Base-by-base conservation (phyloP, 2,888 invertebrate species). In the Colletes collaris region DNA sequence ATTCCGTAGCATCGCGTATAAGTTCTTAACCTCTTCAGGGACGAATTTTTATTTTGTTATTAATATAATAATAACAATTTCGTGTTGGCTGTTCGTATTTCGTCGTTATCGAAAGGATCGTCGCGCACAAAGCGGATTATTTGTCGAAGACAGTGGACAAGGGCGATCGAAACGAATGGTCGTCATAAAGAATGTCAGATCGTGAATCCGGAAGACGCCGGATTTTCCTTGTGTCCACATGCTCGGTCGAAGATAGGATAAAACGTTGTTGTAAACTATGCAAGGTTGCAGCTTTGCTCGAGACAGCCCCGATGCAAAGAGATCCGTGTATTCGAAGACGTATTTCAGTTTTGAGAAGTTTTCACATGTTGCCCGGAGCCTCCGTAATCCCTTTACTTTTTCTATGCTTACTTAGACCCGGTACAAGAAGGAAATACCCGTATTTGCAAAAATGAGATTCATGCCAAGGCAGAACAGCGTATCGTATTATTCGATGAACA, bases 111-210 rank as follows among this genome's bases (percentile, higher is more conserved):
- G 10, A 49, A 35, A 6, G 46, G 27, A 40, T 76, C 13, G 52
- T 75, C 62, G 59, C 68, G 65, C 52, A 59, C 58, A 27, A 68
- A 62, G 44, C 70, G 82, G 58, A 70, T 63, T 83, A 76, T 87
- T 87, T 84, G 64, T 69, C 52, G 63, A 84, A 76, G 79, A 79
- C 77, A 74, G 71, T 76, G 86, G 81, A 81, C 78, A 79, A 19
- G 66, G 65, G 68, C 74, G 82, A 86, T 84, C 74, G 74, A 69
- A 76, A 82, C 73, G 86, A 81, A 87, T 80, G 79, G 82, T 71
- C 60, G 60, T 77, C 75, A 80, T 89, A 85, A 88, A 88, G 78
- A 63, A 83, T 67, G 82, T 83, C 86, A 16, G 16, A 79, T 81
- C 78, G 76, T 68, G 84, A 81, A 79, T 78, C 69, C 64, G 58